Evolutionary conservation across 2,888 invertebrate genomes (phyloP).

Genomic region (Drosophila koepferae): DNA sequence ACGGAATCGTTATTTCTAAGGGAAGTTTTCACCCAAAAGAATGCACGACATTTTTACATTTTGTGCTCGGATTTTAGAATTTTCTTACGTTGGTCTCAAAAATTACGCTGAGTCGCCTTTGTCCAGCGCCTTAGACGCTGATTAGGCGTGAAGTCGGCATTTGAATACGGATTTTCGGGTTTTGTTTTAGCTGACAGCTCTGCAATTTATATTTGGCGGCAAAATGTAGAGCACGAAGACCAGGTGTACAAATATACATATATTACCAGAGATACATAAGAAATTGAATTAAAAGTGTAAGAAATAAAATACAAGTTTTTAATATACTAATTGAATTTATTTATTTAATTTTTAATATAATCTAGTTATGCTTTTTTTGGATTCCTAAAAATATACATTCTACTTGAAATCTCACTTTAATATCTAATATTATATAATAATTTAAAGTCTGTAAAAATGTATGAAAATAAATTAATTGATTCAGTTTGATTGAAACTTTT

Average conservation of each 20-base stretch:
- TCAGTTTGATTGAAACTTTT: background rate
- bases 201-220: conserved; percentile 57
- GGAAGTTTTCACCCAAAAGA: conserved; percentile 44
- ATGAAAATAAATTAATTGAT: background rate
- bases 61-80: conserved; percentile 72
- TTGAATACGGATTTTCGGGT: conserved; percentile 59
- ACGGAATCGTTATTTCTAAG: conserved; percentile 57
- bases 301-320: background rate
- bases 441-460: too few relatives aligned
- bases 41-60: conserved; percentile 43
- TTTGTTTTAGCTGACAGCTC: conserved; percentile 34
- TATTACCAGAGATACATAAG: background rate
- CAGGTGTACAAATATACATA: conserved; percentile 28
- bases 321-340: background rate
- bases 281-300: background rate
- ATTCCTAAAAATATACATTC: too few relatives aligned
- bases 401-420: too few relatives aligned
- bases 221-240: conserved; percentile 34
- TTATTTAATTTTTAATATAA: background rate
- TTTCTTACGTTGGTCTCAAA: conserved; percentile 43
- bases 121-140: conserved; percentile 59
- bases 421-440: too few relatives aligned
- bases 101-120: conserved; percentile 62
- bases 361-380: too few relatives aligned
- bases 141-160: conserved; percentile 79